Evolutionary conservation across 2,888 invertebrate species (phyloP).

Genomic region (Caenorhabditis sp.): DNA sequence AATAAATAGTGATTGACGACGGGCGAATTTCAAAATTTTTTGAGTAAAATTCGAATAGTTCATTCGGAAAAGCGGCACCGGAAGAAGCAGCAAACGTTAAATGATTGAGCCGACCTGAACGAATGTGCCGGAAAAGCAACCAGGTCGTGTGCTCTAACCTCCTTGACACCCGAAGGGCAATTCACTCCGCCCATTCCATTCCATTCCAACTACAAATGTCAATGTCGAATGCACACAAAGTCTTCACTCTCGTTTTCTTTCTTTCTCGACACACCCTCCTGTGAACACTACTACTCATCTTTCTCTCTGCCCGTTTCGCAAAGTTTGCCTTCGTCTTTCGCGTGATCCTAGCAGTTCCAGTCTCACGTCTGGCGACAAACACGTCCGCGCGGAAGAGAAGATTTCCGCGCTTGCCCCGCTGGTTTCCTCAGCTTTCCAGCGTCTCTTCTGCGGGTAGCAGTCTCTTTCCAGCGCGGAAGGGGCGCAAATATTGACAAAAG

Average conservation of each 20-base stretch:
- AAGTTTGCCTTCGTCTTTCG: conserved; percentile 46
- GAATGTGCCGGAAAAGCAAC: conserved; percentile 26
- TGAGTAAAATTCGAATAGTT: no score
- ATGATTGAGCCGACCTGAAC: neutral
- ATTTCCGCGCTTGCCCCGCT: conserved; percentile 44
- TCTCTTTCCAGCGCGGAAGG: conserved; percentile 39
- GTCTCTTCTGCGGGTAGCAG: conserved; percentile 28
- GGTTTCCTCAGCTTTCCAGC: conserved; percentile 30
- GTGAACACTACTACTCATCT: conserved; percentile 59
- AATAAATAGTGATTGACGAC: no score
- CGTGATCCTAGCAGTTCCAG: conserved; percentile 49
- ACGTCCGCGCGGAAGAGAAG: conserved; percentile 61
- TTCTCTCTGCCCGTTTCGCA: conserved; percentile 30
- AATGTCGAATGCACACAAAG: conserved; percentile 47
- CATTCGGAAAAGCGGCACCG: neutral
- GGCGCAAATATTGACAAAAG: conserved; percentile 67
- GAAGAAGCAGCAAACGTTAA: neutral
- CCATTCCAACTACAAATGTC: conserved; percentile 55
- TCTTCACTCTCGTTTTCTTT: conserved; percentile 17
- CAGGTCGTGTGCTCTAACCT: conserved; percentile 56
- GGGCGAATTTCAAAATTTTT: no score
- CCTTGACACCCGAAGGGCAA: conserved; percentile 55
- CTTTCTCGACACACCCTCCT: conserved; percentile 40
- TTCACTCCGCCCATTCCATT: conserved; percentile 42
- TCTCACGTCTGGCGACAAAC: conserved; percentile 57